Percentiles rank a stretch among this genome's conserved stretches.
Conservation (phyloP, 2,888 invertebrate species). For the Cynaeus angustus region DNA sequence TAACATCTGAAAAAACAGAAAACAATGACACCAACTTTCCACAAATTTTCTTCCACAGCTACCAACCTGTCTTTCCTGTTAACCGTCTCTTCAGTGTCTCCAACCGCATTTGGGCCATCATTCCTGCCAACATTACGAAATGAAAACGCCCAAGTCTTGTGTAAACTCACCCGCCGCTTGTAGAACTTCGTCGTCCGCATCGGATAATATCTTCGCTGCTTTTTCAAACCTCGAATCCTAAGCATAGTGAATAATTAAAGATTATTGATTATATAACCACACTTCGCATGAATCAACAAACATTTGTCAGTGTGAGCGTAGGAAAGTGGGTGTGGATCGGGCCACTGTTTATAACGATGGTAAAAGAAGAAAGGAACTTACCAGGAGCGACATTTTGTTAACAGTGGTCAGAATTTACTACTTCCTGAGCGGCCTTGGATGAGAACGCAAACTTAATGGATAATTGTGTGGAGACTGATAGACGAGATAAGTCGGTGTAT, state of each 20-base stretch:
- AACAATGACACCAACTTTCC: too few relatives aligned
- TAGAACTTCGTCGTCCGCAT: not conserved
- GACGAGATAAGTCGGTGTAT: not conserved
- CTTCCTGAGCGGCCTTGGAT: too few relatives aligned
- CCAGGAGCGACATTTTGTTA: not conserved
- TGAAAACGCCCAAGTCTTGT: not conserved
- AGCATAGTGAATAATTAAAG: not conserved
- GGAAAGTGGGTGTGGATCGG: too few relatives aligned
- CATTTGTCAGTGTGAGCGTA: too few relatives aligned
- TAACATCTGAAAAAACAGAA: too few relatives aligned
- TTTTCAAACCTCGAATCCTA: not conserved
- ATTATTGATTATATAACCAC: too few relatives aligned
- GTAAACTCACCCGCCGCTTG: not conserved
- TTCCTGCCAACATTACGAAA: not conserved
- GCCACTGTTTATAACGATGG: too few relatives aligned
- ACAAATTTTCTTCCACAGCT: too few relatives aligned
- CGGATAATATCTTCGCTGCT: not conserved
- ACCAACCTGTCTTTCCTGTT: not conserved
- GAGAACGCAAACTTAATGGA: not conserved
- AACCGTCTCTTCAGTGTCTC: not conserved
- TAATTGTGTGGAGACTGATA: too few relatives aligned
- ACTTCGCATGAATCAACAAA: too few relatives aligned
- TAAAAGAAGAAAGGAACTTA: not conserved
- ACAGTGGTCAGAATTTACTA: too few relatives aligned
- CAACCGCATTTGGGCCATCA: conserved; percentile 1